A percentile compares a stretch with the other conserved stretches of the same genome.
Evolutionary conservation across 1,140 invertebrate species (phyloP).

Genomic region (Rhopalosiphum padi): DNA sequence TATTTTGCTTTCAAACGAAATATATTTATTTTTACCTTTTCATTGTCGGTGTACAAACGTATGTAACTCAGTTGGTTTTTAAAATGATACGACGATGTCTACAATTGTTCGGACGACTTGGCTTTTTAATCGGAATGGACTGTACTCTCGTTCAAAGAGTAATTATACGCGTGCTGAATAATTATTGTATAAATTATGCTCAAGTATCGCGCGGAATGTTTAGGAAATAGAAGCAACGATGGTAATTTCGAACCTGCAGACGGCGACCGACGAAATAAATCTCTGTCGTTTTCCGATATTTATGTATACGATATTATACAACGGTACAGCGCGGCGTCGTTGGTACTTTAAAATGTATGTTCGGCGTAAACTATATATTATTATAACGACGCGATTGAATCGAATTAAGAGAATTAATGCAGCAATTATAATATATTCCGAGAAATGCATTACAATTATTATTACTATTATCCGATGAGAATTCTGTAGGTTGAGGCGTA

Average conservation of each 20-base stretch:
- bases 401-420: background rate
- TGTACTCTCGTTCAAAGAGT: background rate
- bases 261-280: background rate
- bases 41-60: no score
- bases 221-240: slow-evolving; percentile 7
- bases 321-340: background rate
- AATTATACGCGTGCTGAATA: background rate
- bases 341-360: background rate
- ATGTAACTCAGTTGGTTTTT: background rate
- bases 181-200: background rate
- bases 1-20: background rate
- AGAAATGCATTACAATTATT: background rate
- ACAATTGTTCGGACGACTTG: no score
- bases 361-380: background rate
- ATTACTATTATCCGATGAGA: background rate
- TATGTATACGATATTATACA: background rate
- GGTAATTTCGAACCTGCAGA: background rate
- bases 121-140: background rate
- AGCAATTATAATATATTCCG: background rate
- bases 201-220: background rate
- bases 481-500: background rate
- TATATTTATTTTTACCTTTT: background rate
- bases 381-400: background rate
- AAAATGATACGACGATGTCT: background rate
- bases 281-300: background rate